phyloP scores from a whole-genome alignment of 2,888 invertebrate species.

The Gymnoscelis rufifasciata region DNA sequence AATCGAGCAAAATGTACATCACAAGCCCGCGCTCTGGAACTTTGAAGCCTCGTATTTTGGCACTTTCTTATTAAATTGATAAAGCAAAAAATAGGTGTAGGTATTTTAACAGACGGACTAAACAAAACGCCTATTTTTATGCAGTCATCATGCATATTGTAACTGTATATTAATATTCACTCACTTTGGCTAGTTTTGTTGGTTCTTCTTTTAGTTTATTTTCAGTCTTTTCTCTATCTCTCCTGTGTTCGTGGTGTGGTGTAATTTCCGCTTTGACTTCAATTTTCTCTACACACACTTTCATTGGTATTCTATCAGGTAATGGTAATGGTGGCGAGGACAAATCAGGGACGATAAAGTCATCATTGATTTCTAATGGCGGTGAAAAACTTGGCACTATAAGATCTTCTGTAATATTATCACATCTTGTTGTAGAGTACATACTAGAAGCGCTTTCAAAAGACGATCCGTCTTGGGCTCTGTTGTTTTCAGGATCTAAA shows the following conservation, averaged over 20 bases:
- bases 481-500: conserved; percentile 79
- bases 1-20: too few relatives aligned
- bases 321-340: conserved; percentile 70
- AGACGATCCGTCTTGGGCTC: conserved; percentile 87
- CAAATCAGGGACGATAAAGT: conserved; percentile 68
- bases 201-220: conserved; percentile 57
- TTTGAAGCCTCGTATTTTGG: too few relatives aligned
- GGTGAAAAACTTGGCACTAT: conserved; percentile 81
- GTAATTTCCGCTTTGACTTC: conserved; percentile 67
- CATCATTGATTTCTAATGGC: conserved; percentile 73
- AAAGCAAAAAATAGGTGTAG: too few relatives aligned
- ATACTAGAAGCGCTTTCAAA: conserved; percentile 92
- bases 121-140: too few relatives aligned
- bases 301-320: conserved; percentile 54
- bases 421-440: conserved; percentile 86
- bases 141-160: too few relatives aligned
- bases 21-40: too few relatives aligned
- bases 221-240: conserved; percentile 76
- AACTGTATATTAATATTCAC: conserved; percentile 6
- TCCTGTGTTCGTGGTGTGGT: conserved; percentile 57
- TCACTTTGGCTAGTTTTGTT: conserved; percentile 46
- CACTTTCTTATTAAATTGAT: too few relatives aligned
- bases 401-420: conserved; percentile 82
- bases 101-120: too few relatives aligned
- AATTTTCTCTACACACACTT: conserved; percentile 57